Conservation (phyloP, 2,888 invertebrate genomes). For the Drosophila multiciliata region DNA sequence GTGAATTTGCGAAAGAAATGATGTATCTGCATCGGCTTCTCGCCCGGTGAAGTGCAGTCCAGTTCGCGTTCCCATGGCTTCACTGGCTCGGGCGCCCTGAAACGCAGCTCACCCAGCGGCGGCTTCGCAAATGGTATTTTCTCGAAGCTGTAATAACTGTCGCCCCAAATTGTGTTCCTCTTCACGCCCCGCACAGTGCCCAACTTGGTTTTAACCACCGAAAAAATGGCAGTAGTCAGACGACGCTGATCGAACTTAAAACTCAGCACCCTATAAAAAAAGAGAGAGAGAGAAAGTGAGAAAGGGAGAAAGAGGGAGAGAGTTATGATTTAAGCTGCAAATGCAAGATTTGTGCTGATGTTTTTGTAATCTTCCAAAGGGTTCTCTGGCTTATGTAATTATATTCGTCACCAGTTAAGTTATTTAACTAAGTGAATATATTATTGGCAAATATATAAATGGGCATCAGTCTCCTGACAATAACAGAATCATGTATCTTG, state of each 20-base stretch:
- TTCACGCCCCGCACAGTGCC: conserved; percentile 83
- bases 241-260: conserved; percentile 81
- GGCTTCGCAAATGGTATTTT: conserved; percentile 84
- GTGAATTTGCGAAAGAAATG: conserved; percentile 81
- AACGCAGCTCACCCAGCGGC: conserved; percentile 81
- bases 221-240: conserved; percentile 74
- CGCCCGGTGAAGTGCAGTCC: conserved; percentile 84
- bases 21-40: conserved; percentile 82
- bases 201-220: conserved; percentile 77
- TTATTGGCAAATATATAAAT: neutral
- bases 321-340: neutral
- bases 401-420: neutral
- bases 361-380: neutral
- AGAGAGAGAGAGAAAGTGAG: neutral
- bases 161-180: conserved; percentile 82
- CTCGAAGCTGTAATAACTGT: conserved; percentile 82
- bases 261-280: conserved; percentile 73
- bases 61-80: conserved; percentile 84
- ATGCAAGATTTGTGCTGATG: neutral
- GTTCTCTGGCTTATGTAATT: neutral
- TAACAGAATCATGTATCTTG: neutral
- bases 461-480: neutral
- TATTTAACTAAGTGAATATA: neutral
- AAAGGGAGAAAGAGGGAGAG: neutral
- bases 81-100: conserved; percentile 84